Base-by-base conservation (phyloP, 2,888 invertebrate genomes). In the Phymatocera aterrima region DNA sequence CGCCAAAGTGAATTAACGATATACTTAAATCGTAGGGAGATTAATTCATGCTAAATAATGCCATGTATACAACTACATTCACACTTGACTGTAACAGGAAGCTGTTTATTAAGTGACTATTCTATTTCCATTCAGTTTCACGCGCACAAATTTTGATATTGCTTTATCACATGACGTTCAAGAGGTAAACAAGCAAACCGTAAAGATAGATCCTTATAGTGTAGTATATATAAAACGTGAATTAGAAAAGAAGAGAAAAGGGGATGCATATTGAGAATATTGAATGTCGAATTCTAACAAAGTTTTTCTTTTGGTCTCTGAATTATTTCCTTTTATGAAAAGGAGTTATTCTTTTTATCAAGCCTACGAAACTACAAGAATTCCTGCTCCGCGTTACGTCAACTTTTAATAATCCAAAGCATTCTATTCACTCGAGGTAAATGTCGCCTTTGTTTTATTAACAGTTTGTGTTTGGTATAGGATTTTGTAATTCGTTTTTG, bases 71-170 rank as follows among this genome's bases (percentile, higher is more conserved):
- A 64, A 64, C 21, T 64, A 18, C 64, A 64, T 64, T 64, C 64
- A 37, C 37, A 64, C 64, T 64, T 64, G 64, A 64, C 64, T 64
- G 64, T 64, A 64, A 64, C 64, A 64, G 64, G 37, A 64, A 64
- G 64, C 64, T 64, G 64, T 64, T 64, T 64, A 37, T 37, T 64
- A 64, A 37, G 64, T 64, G 18, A 64, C 64, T 64, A 64, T 34
- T 37, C 64, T 64, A 37, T 64, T 18, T 64, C 64, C 64, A 64
- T 34, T 37, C 64, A 64, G 64, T 37, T 34, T 64, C 64, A 37
- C 18, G 37, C 18, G n/a, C 37, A 37, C 64, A 34, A 24, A 64
- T 37, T 64, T 64, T 64, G 64, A 64, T 64, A 64, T 64, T 37
- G 37, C 34, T 31, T 64, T 64, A 64, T 64, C 64, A 64, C 64